Evolutionary conservation across 2,888 invertebrate species (phyloP).

Genomic region (Schizotus pectinicornis): DNA sequence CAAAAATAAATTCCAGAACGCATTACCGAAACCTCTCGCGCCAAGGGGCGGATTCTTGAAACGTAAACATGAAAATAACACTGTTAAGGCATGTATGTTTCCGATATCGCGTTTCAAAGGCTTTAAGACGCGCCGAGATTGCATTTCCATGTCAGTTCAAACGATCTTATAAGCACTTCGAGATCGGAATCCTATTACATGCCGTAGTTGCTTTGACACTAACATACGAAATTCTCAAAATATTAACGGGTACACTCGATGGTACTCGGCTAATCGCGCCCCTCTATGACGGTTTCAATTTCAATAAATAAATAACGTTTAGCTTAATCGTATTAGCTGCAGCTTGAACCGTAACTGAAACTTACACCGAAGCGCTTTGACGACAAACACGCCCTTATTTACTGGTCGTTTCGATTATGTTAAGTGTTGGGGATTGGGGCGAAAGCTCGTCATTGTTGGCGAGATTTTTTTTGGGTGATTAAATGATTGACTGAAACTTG

Average conservation of each 20-base stretch:
- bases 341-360: too few species aligned
- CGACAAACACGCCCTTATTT: too few species aligned
- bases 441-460: neutral
- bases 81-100: slow-evolving; percentile 31
- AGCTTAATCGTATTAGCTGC: too few species aligned
- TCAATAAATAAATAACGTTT: too few species aligned
- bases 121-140: slow-evolving; percentile 41
- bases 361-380: too few species aligned
- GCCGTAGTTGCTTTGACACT: slow-evolving; percentile 25
- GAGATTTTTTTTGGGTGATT: neutral
- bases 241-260: slow-evolving; percentile 31
- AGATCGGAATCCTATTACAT: slow-evolving; percentile 44
- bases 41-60: slow-evolving; percentile 13
- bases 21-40: too few species aligned
- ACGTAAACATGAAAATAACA: slow-evolving; percentile 33
- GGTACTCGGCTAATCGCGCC: neutral
- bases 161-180: slow-evolving; percentile 46
- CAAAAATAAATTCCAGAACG: too few species aligned
- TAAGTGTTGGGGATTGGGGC: too few species aligned
- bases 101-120: slow-evolving; percentile 40
- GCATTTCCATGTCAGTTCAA: slow-evolving; percentile 47
- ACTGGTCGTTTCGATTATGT: too few species aligned
- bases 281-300: too few species aligned
- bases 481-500: neutral
- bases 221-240: slow-evolving; percentile 36